Conservation (phyloP, 2,113 vertebrate species). For the Micronycteris hirsuta region DNA sequence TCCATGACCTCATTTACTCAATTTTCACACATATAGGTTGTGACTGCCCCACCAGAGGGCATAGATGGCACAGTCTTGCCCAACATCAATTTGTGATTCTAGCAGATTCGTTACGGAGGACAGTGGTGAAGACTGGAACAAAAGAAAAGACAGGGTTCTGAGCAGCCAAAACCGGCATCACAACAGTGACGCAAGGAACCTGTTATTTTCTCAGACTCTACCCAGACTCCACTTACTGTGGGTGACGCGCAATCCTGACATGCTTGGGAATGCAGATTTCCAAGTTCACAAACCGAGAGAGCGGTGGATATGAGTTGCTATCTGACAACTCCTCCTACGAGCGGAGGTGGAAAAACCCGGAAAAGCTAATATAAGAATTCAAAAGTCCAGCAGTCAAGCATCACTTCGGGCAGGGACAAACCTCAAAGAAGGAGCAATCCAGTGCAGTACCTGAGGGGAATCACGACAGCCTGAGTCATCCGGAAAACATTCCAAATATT, state of each 20-base stretch:
- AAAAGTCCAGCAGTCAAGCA: background rate
- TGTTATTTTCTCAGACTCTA: background rate
- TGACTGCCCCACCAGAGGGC: background rate
- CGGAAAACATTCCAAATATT: background rate
- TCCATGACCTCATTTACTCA: background rate
- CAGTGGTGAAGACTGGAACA: background rate
- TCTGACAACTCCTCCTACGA: background rate
- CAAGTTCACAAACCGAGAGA: background rate
- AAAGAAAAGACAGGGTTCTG: background rate
- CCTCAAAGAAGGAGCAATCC: background rate
- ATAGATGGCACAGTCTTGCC: background rate
- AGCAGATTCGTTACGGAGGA: background rate
- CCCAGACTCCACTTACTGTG: background rate
- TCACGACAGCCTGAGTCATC: background rate
- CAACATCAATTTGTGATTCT: background rate
- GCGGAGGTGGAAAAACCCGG: background rate
- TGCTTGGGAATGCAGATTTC: background rate
- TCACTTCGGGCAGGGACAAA: background rate
- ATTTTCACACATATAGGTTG: background rate
- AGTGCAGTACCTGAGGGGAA: background rate
- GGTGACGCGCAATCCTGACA: background rate
- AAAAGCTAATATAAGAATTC: background rate
- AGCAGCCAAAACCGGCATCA: background rate
- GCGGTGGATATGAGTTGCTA: background rate
- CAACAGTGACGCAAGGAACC: background rate